A percentile compares a stretch with the other conserved stretches of the same genome.
Conservation (phyloP, 1,140 invertebrate species). For the Pseudomyrmex pallidus region DNA sequence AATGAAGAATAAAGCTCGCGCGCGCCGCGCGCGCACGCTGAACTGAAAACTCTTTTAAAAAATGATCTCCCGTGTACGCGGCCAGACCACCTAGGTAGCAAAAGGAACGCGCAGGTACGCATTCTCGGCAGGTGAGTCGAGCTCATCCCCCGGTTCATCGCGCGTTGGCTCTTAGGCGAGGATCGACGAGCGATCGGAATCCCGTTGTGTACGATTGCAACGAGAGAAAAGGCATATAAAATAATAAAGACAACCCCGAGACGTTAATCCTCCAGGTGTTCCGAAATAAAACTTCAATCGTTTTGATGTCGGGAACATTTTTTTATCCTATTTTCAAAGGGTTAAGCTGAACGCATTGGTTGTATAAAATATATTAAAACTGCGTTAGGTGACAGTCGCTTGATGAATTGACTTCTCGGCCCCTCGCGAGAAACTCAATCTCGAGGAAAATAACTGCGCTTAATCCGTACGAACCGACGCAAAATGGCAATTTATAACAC, state of each 20-base stretch:
- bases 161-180: constrained; percentile 17
- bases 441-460: constrained; percentile 8
- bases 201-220: neutral
- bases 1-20: constrained; percentile 72
- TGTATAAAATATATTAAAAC: neutral
- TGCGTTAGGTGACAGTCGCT: neutral
- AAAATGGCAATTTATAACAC: constrained; percentile 25
- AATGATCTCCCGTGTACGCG: constrained; percentile 65
- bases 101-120: constrained; percentile 47
- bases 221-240: neutral
- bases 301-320: neutral
- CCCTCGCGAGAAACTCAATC: neutral
- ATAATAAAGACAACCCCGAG: neutral
- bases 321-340: no score
- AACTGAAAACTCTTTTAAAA: constrained; percentile 75
- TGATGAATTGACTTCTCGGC: neutral
- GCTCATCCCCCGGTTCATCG: constrained; percentile 9
- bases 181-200: constrained; percentile 23
- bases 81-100: constrained; percentile 76
- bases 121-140: constrained; percentile 55
- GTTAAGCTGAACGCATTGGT: no score
- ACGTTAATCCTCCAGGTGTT: neutral
- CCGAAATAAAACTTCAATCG: neutral
- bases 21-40: constrained; percentile 48
- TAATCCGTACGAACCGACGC: constrained; percentile 13